These are phyloP conservation scores for Sigmodon hispidus DNA, from an alignment of 2,113 vertebrate species.

Conservation along the genomic window DNA sequence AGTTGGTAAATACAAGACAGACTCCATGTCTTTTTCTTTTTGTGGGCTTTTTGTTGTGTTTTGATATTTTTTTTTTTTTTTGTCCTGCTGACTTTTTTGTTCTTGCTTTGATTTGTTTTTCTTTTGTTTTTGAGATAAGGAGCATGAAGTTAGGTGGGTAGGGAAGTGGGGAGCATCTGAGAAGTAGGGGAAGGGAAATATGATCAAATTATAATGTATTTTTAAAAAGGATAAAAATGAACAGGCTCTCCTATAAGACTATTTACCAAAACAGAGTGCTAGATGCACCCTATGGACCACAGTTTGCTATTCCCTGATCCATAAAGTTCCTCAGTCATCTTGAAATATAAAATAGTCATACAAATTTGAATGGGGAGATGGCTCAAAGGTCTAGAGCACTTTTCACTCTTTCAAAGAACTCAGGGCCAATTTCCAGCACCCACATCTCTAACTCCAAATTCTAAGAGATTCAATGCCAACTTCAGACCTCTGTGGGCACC, in stretches of 20 bases:
- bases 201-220: background rate
- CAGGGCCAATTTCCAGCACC: background rate
- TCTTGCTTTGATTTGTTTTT: background rate
- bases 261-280: background rate
- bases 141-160: too few relatives aligned
- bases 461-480: background rate
- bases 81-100: background rate
- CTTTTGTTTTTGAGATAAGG: background rate
- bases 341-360: constrained; percentile 23
- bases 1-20: background rate
- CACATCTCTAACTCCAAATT: background rate
- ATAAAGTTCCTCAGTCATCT: background rate
- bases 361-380: background rate
- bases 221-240: background rate
- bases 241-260: background rate
- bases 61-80: background rate
- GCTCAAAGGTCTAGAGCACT: background rate
- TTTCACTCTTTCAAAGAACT: background rate
- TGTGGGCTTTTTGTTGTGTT: background rate
- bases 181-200: background rate
- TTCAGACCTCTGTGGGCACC: background rate
- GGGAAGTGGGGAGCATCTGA: background rate
- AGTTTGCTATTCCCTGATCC: background rate
- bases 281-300: background rate
- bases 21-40: background rate